Base-by-base conservation (phyloP, 2,888 invertebrate genomes). In the Spicauda simplicius region DNA sequence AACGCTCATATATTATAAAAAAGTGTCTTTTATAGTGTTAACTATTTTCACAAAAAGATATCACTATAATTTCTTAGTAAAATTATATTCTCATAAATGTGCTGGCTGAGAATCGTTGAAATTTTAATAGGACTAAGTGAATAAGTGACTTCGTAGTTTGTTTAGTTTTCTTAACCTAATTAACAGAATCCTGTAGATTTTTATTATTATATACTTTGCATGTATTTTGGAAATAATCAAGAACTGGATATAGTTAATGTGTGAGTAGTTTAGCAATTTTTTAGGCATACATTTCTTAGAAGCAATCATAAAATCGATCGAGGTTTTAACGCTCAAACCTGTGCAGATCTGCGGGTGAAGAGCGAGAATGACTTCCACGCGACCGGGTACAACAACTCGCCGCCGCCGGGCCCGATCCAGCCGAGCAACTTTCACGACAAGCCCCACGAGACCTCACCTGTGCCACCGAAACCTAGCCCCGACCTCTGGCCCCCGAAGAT, bases 321-420 rank as follows among this genome's bases (percentile, higher is more conserved):
- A 45, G 3, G 6, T 45, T 12, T 11, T 60, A 60, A 60, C 25
- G 12, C 5, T 14, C 8, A 6, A 1, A 2, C 1, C 3, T 59
- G 94, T 90, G 73, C 94, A 96, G 97, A 97, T 94, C 94, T 97
- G 88, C 95, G 97, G 81, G 96, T 97, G 80, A 97, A 97, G 84
- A 95, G 94, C 87, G 96, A 96, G 84, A 94, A 85, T 75, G 93
- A 94, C 70, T 93, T 87, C 74, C 90, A 94, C 77, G 86, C 92
- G 74, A 86, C 93, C 72, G 86, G 94, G 83, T 88, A 94, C 93
- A 86, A 94, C 86, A 90, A 94, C 77, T 94, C 95, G 45, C 94
- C 95, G 64, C 95, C 94, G 70, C 94, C 94, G 63, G 91, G 94
- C 54, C 92, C 94, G 14, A 84, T 90, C 67, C 91, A 91, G 52